These are phyloP conservation scores for Hypsopygia costalis DNA, from an alignment of 2,888 invertebrate genomes.

Conservation along the genomic window DNA sequence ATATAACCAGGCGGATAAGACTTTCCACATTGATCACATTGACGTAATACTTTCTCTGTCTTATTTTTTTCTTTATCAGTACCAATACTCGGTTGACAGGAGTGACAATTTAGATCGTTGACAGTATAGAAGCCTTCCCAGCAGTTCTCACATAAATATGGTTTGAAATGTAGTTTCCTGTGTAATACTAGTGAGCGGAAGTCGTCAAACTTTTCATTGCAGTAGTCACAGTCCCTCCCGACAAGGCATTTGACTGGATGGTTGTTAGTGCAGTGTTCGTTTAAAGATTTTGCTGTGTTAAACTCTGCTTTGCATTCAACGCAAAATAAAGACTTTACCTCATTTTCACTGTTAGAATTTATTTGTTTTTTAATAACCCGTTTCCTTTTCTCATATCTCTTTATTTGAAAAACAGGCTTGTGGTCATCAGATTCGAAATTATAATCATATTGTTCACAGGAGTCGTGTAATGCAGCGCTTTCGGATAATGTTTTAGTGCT, in stretches of 20 bases:
- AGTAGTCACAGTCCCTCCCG: constrained; percentile 69
- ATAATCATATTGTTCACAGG: constrained; percentile 46
- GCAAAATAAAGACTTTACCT: constrained; percentile 47
- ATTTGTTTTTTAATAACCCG: constrained; percentile 23
- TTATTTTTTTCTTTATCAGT: constrained; percentile 42
- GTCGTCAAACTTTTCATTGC: constrained; percentile 69
- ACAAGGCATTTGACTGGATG: constrained; percentile 50
- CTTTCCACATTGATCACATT: constrained; percentile 75
- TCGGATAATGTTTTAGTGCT: constrained; percentile 49
- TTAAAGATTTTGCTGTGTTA: constrained; percentile 40
- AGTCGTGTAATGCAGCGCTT: constrained; percentile 29
- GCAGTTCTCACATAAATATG: constrained; percentile 65
- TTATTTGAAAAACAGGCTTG: constrained; percentile 22
- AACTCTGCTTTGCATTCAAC: constrained; percentile 67
- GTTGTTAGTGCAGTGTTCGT: constrained; percentile 51
- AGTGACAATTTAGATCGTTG: constrained; percentile 45
- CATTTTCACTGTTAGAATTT: constrained; percentile 26
- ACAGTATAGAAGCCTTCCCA: constrained; percentile 63
- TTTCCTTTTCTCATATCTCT: constrained; percentile 22
- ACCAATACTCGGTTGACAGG: constrained; percentile 50
- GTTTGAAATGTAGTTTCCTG: constrained; percentile 63
- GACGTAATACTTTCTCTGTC: constrained; percentile 45
- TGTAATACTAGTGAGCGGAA: constrained; percentile 63
- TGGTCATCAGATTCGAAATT: constrained; percentile 46
- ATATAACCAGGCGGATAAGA: constrained; percentile 73